Conservation (phyloP, 2,888 invertebrate species). For the Conops quadrifasciatus region DNA sequence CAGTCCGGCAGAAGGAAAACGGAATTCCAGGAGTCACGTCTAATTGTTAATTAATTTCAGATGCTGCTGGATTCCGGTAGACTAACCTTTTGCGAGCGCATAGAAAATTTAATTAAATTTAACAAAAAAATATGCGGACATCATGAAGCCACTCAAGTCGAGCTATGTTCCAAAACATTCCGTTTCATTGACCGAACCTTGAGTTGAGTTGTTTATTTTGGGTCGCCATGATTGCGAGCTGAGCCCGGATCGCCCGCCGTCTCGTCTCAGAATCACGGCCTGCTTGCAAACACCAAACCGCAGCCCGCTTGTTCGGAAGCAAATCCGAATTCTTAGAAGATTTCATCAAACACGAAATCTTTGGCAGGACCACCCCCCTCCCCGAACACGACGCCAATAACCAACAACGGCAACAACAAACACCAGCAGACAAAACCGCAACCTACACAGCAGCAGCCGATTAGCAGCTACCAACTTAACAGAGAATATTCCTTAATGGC, state of each 20-base stretch:
- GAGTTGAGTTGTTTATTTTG: neutral
- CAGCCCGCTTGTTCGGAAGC: neutral
- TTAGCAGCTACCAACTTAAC: slow-evolving; percentile 16
- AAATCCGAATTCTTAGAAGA: slow-evolving; percentile 16
- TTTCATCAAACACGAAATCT: slow-evolving; percentile 22
- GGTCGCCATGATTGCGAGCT: neutral
- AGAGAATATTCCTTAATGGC: slow-evolving; percentile 17
- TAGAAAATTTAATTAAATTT: slow-evolving; percentile 20
- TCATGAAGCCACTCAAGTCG: neutral
- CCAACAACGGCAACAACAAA: neutral
- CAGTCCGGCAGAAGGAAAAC: neutral
- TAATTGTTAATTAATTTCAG: slow-evolving; percentile 21
- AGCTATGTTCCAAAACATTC: neutral
- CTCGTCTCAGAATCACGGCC: neutral
- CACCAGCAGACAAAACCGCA: slow-evolving; percentile 11
- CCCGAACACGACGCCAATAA: too few species aligned
- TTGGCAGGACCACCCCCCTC: neutral
- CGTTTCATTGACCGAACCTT: neutral
- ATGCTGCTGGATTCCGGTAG: slow-evolving; percentile 1
- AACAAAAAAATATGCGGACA: neutral
- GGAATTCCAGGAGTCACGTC: neutral
- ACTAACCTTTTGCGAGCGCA: neutral
- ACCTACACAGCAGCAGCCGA: slow-evolving; percentile 13
- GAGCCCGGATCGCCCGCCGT: neutral
- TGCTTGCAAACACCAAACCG: slow-evolving; percentile 2